phyloP scores from a whole-genome alignment of 2,113 vertebrate species.

The Hiodon alosoides region DNA sequence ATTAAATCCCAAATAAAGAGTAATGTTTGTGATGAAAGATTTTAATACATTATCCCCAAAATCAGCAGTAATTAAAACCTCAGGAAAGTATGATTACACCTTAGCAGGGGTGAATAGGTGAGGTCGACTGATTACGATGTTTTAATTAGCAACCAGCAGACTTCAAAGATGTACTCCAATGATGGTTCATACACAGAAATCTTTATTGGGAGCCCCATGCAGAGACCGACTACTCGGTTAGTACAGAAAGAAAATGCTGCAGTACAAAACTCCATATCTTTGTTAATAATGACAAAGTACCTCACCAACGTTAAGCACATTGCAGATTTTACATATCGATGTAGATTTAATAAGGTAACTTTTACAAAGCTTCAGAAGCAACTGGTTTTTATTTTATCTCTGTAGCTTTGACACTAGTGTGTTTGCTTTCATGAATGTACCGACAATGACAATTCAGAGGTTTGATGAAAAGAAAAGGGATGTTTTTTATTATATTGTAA shows the following conservation, averaged over 20 bases:
- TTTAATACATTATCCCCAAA: background rate
- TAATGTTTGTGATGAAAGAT: background rate
- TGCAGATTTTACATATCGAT: conserved; percentile 13
- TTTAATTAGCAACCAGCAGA: conserved; percentile 6
- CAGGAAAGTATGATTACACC: conserved; percentile 17
- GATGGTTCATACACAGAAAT: background rate
- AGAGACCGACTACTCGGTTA: background rate
- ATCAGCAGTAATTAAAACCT: conserved; percentile 20
- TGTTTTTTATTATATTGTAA: background rate
- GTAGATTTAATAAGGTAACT: conserved; percentile 4
- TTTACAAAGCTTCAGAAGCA: conserved; percentile 16
- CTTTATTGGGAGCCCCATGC: no score
- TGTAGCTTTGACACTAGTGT: conserved; percentile 2
- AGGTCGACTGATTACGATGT: background rate
- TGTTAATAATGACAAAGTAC: background rate
- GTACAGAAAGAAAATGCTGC: conserved; percentile 5
- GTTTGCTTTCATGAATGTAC: conserved; percentile 23
- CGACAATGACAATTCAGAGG: conserved; percentile 15
- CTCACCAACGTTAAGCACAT: conserved; percentile 17
- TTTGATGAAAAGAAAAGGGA: conserved; percentile 5
- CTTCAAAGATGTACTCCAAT: background rate
- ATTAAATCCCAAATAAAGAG: background rate
- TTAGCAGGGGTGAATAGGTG: background rate
- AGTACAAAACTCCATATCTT: conserved; percentile 9
- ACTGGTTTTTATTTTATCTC: conserved; percentile 7